phyloP scores from a whole-genome alignment of 2,113 vertebrate genomes.

The Triplophysa tibetana region DNA sequence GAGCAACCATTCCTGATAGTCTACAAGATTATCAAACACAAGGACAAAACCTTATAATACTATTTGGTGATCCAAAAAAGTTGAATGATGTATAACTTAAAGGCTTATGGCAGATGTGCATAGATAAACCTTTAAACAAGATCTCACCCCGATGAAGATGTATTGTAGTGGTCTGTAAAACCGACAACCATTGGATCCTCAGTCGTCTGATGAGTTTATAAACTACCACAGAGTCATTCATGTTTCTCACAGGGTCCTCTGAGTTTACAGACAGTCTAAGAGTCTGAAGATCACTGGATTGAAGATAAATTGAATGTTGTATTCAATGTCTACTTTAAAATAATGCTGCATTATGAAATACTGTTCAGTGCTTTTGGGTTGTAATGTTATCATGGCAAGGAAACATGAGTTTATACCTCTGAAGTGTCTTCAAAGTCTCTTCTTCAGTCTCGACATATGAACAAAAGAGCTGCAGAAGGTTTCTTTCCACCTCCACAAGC shows the following conservation, averaged over 20 bases:
- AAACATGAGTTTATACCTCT: background rate
- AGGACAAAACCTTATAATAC: background rate
- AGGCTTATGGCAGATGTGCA: background rate
- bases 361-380: too few species aligned
- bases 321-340: too few species aligned
- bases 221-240: slow-evolving; percentile 37
- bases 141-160: slow-evolving; percentile 16
- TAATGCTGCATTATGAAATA: too few species aligned
- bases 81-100: too few species aligned
- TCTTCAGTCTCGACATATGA: slow-evolving; percentile 34
- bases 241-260: background rate
- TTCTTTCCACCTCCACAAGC: slow-evolving; percentile 11
- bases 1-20: background rate
- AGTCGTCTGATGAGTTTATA: slow-evolving; percentile 42
- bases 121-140: background rate
- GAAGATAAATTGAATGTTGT: background rate
- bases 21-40: slow-evolving; percentile 17
- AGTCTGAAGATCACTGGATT: background rate
- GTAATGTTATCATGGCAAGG: too few species aligned
- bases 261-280: background rate
- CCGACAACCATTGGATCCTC: background rate
- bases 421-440: background rate
- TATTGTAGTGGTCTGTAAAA: background rate
- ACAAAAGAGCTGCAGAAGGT: slow-evolving; percentile 24
- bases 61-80: too few species aligned